These are phyloP conservation scores for Linepithema humile DNA, from an alignment of 1,140 invertebrate genomes.

Conservation along the genomic window DNA sequence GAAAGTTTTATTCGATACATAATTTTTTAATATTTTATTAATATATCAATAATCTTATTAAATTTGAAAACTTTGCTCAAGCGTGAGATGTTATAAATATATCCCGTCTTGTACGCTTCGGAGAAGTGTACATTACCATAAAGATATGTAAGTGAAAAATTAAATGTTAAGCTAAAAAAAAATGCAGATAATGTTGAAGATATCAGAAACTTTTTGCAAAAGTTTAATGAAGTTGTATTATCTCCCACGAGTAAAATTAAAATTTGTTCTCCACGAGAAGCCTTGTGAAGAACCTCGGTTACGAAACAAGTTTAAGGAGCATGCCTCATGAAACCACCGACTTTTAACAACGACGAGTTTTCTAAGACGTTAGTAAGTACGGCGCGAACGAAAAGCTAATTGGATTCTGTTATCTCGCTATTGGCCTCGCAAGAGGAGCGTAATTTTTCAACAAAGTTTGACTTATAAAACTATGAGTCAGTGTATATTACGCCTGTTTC, in stretches of 20 bases:
- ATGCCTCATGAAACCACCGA: not conserved
- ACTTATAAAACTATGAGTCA: not conserved
- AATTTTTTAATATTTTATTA: not conserved
- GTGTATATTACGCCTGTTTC: not conserved
- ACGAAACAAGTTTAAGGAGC: conserved; percentile 23
- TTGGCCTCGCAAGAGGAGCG: not conserved
- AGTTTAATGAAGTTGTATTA: conserved; percentile 21
- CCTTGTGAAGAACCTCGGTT: not conserved
- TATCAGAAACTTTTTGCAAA: not conserved
- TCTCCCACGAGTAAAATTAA: not conserved
- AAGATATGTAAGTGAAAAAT: not conserved
- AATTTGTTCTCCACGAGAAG: conserved; percentile 17
- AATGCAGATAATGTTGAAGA: not conserved
- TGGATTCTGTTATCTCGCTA: not conserved
- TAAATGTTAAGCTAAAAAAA: not conserved
- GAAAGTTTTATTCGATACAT: not conserved
- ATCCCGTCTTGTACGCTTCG: not conserved
- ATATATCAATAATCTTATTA: conserved; percentile 7
- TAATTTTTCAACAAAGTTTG: conserved; percentile 14
- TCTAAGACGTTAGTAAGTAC: conserved; percentile 1
- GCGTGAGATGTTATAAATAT: not conserved
- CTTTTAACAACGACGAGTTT: conserved; percentile 33
- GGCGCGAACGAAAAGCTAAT: not conserved
- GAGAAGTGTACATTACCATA: not conserved
- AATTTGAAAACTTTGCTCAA: not conserved